Evolutionary conservation across 2,113 vertebrate species (phyloP).

Genomic region (Phrynosoma platyrhinos): DNA sequence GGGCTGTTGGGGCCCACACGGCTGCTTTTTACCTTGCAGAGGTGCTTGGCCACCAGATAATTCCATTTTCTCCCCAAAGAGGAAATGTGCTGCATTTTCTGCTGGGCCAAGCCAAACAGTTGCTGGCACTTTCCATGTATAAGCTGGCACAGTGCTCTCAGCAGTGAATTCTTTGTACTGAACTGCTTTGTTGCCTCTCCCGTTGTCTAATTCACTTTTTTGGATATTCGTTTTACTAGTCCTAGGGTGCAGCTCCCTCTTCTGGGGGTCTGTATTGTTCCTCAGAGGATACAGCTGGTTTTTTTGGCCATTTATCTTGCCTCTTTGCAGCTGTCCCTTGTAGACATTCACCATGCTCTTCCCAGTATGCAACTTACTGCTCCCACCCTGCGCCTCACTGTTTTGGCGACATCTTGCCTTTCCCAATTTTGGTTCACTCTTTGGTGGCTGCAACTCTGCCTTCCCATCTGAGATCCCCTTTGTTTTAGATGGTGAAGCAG

Average conservation of each 20-base stretch:
- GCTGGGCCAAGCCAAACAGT: slow-evolving; percentile 18
- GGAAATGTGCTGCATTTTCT: neutral
- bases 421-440: neutral
- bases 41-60: neutral
- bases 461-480: neutral
- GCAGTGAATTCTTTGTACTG: neutral
- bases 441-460: neutral
- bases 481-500: neutral
- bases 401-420: neutral
- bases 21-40: neutral
- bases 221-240: neutral
- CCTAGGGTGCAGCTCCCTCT: neutral
- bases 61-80: neutral
- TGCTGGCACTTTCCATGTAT: slow-evolving; percentile 16
- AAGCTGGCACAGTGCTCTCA: neutral
- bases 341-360: neutral
- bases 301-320: neutral
- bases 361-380: neutral
- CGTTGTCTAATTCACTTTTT: neutral
- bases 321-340: neutral
- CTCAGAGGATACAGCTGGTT: neutral
- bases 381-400: neutral
- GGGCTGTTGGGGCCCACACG: neutral
- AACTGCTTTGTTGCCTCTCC: neutral
- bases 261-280: neutral